phyloP scores from a whole-genome alignment of 2,797 vertebrate species.

The Hyperoplus lanceolatus region DNA sequence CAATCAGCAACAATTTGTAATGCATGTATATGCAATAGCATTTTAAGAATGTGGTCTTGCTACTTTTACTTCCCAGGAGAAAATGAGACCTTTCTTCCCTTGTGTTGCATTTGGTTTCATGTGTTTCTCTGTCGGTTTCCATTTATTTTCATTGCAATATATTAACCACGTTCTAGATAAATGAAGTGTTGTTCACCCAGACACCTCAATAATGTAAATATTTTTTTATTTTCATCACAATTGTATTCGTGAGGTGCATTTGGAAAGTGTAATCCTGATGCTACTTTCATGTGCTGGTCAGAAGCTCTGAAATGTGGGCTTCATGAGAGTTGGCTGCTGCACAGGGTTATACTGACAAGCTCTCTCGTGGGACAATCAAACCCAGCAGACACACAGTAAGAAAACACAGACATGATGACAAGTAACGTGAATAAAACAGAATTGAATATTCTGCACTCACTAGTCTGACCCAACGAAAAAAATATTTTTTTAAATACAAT shows the following conservation, averaged over 20 bases:
- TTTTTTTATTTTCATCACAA: not conserved
- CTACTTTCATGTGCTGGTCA: constrained; percentile 20
- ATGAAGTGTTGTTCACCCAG: not conserved
- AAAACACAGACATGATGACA: constrained; percentile 27
- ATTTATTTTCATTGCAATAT: not conserved
- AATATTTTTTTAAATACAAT: too few relatives aligned
- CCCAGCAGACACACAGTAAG: constrained; percentile 23
- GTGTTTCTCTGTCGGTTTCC: not conserved
- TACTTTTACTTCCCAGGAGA: constrained; percentile 1
- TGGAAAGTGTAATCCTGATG: constrained; percentile 10
- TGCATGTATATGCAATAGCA: too few relatives aligned
- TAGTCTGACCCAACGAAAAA: too few relatives aligned
- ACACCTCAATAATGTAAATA: not conserved
- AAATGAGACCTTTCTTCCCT: not conserved
- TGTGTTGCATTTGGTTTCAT: not conserved
- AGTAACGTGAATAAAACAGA: constrained; percentile 21
- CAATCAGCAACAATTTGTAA: too few relatives aligned
- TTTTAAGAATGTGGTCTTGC: not conserved
- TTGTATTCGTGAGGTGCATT: not conserved
- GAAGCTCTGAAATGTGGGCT: constrained; percentile 45
- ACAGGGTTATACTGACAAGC: constrained; percentile 25
- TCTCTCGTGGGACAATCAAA: constrained; percentile 44
- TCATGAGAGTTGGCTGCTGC: constrained; percentile 40
- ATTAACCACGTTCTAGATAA: not conserved
- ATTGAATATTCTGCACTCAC: not conserved